Percentiles rank a stretch among this genome's conserved stretches.
phyloP scores from a whole-genome alignment of 2,888 invertebrate species.

The Lomographa bimaculata region DNA sequence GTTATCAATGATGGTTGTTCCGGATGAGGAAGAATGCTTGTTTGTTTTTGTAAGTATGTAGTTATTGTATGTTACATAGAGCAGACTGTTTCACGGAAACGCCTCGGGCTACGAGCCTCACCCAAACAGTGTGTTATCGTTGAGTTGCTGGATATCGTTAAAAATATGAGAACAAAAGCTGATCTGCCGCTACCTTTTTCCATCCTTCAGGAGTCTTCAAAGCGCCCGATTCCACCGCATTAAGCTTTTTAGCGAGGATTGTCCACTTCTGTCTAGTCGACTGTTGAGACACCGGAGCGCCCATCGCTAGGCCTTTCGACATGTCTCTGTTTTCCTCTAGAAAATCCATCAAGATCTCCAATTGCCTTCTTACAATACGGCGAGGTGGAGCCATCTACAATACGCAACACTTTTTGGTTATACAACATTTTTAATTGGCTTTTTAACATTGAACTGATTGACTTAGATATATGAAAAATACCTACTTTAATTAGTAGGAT shows the following conservation, averaged over 20 bases:
- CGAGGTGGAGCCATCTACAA: conserved; percentile 72
- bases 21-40: conserved; percentile 10
- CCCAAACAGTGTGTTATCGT: conserved; percentile 16
- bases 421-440: not conserved
- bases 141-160: too few relatives aligned
- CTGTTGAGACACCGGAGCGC: conserved; percentile 56
- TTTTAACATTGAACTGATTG: too few relatives aligned
- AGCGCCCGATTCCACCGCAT: conserved; percentile 59
- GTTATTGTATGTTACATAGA: not conserved
- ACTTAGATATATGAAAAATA: too few relatives aligned
- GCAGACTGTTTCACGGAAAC: conserved; percentile 5
- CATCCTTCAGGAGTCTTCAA: conserved; percentile 66
- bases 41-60: conserved; percentile 11
- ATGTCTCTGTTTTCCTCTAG: conserved; percentile 65
- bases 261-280: conserved; percentile 62
- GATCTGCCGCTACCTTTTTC: conserved; percentile 67
- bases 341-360: conserved; percentile 65
- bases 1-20: conserved; percentile 22
- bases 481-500: too few relatives aligned
- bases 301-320: conserved; percentile 56
- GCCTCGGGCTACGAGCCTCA: conserved; percentile 1
- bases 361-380: conserved; percentile 59
- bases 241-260: conserved; percentile 61
- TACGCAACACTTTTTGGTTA: conserved; percentile 7
- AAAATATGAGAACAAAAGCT: too few relatives aligned